phyloP scores from a whole-genome alignment of 2,797 vertebrate species.

The Sciurus carolinensis region DNA sequence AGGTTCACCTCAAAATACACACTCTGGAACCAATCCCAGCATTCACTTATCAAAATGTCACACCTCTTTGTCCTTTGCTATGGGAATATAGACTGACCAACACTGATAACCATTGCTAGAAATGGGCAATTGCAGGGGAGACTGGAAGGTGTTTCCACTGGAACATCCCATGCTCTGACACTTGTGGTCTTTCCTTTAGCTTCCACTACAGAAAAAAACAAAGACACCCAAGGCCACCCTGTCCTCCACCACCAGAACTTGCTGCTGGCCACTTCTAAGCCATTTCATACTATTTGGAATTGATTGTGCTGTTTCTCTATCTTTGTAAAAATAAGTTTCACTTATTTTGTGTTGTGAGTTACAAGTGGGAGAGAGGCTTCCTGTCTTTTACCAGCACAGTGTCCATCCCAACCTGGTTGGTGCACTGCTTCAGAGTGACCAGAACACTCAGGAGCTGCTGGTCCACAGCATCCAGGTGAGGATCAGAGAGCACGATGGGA shows the following conservation, averaged over 20 bases:
- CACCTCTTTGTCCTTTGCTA: constrained; percentile 59
- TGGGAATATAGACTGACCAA: constrained; percentile 21
- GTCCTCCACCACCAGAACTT: constrained; percentile 60
- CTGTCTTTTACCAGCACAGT: constrained; percentile 96
- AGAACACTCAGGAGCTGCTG: constrained; percentile 94
- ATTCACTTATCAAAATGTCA: constrained; percentile 39
- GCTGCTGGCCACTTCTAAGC: constrained; percentile 31
- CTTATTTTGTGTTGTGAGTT: constrained; percentile 79
- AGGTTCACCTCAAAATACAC: constrained; percentile 49
- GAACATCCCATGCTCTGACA: neutral
- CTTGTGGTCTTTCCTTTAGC: constrained; percentile 72
- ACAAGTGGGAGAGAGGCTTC: constrained; percentile 97
- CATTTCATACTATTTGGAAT: constrained; percentile 71
- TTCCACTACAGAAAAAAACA: neutral
- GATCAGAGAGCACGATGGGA: constrained; percentile 93
- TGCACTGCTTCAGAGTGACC: constrained; percentile 96
- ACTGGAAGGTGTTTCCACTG: neutral
- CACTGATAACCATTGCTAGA: constrained; percentile 64
- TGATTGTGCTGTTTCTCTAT: constrained; percentile 91
- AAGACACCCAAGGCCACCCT: constrained; percentile 65
- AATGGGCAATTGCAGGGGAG: constrained; percentile 6
- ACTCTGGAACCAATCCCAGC: constrained; percentile 58
- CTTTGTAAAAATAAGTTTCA: constrained; percentile 84
- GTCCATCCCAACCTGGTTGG: constrained; percentile 95
- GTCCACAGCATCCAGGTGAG: constrained; percentile 95